Evolutionary conservation across 2,888 invertebrate species (phyloP), one percentile per base, ranked within the genome.

Genomic region (Lepidonotus clava): DNA sequence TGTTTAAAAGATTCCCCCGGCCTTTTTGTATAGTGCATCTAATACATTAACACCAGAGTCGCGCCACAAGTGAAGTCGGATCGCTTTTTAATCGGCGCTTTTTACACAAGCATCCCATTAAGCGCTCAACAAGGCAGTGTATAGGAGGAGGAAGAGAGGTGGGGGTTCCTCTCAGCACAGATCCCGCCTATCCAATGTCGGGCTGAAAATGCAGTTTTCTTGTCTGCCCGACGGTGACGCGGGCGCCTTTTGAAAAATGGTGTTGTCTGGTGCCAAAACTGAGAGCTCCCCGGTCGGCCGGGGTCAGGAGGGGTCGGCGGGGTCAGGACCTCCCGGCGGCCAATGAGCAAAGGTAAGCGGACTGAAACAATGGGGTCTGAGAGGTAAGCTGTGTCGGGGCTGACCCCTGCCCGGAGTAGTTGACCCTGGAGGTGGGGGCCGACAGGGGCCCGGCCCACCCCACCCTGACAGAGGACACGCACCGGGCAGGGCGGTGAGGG

Each of bases 301-400:
- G 71, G 36, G 71, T 61, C 36, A 66, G 66, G 24, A 28, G 32
- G 32, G 24, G 66, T 24, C 28, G 28, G 66, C 36, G 38, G 36
- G 71, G 5, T 38, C 71, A 2, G 0, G 38, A n/a, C n/a, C n/a
- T n/a, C 8, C 4, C 36, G 38, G 8, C 61, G 11, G 61, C 61
- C 61, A 61, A 61, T 61, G 61, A 2, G 61, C n/a, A 61, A 61
- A 61, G 61, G 61, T 61, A 32, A 28, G 28, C 61, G 61, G 28
- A 18, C 71, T 71, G 71, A 71, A 71, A 71, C 71, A 71, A 71
- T 71, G 71, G n/a, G 18, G 38, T 21, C 71, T 71, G 71, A 71
- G 71, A 34, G 71, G 71, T 34, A 71, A 71, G 71, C 71, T 71
- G 71, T 71, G 71, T 71, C 18, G 38, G 36, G 2, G n/a, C 38